Percentiles rank a stretch among this genome's conserved stretches.
These are phyloP conservation scores for Megastigmus dorsalis DNA, from an alignment of 2,888 invertebrate species.

Conservation along the genomic window DNA sequence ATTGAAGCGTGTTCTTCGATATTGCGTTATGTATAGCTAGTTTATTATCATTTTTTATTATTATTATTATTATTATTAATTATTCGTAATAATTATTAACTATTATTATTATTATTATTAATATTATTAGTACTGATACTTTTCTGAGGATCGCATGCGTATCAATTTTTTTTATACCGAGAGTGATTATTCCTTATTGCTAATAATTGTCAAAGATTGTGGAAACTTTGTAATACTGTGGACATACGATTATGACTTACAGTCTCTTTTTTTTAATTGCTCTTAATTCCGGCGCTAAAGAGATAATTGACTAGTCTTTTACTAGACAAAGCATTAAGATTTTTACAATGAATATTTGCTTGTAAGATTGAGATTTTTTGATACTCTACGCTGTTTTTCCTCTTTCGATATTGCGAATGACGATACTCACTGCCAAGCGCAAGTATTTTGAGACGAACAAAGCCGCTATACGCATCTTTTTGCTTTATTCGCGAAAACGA, in stretches of 20 bases:
- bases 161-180: constrained; percentile 35
- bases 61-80: constrained; percentile 55
- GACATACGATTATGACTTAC: constrained; percentile 60
- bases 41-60: constrained; percentile 57
- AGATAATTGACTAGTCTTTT: constrained; percentile 72
- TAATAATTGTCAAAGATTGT: constrained; percentile 31
- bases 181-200: constrained; percentile 45
- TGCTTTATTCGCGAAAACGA: neutral
- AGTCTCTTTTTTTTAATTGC: constrained; percentile 55
- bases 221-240: constrained; percentile 56
- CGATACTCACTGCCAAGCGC: constrained; percentile 9
- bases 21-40: constrained; percentile 62
- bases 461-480: constrained; percentile 23
- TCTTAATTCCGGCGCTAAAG: constrained; percentile 63
- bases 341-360: constrained; percentile 62
- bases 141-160: constrained; percentile 52
- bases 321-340: constrained; percentile 71
- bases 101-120: constrained; percentile 59
- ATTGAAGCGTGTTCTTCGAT: constrained; percentile 65
- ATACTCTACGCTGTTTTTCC: constrained; percentile 53
- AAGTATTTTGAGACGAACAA: constrained; percentile 44
- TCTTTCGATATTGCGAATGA: constrained; percentile 44
- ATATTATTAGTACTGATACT: constrained; percentile 53
- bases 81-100: constrained; percentile 55
- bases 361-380: constrained; percentile 62